Percentiles rank a stretch among this genome's conserved stretches.
Conservation (phyloP, 2,888 invertebrate genomes). For the Leucozona laternaria region DNA sequence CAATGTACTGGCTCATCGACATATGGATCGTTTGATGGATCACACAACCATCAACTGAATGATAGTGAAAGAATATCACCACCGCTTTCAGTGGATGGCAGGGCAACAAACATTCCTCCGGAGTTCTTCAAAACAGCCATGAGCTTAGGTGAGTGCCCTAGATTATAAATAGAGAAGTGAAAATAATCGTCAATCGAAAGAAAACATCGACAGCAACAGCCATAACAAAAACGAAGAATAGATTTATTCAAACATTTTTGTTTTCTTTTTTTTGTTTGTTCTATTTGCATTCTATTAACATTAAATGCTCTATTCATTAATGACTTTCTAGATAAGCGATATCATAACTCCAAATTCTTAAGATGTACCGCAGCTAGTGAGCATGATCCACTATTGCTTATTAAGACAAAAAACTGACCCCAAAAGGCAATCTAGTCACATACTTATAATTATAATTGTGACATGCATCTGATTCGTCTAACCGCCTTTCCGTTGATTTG, state of each 20-base stretch:
- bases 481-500: background rate
- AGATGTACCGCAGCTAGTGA: background rate
- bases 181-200: conserved; percentile 33
- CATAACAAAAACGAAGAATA: background rate
- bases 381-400: background rate
- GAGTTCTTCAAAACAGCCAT: conserved; percentile 96
- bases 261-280: background rate
- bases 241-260: conserved; percentile 8
- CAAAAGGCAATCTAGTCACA: conserved; percentile 34
- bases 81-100: conserved; percentile 85
- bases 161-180: conserved; percentile 53
- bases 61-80: conserved; percentile 84
- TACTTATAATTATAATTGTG: background rate
- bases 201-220: background rate
- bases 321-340: conserved; percentile 1
- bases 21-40: conserved; percentile 62
- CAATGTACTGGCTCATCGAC: conserved; percentile 60
- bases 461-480: background rate
- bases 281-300: background rate
- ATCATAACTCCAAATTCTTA: background rate
- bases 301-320: background rate
- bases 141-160: conserved; percentile 87
- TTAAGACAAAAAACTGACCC: conserved; percentile 10
- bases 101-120: conserved; percentile 90
- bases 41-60: conserved; percentile 71